Conservation (phyloP, 2,797 vertebrate species). For the Neosilurus mollespiculum region DNA sequence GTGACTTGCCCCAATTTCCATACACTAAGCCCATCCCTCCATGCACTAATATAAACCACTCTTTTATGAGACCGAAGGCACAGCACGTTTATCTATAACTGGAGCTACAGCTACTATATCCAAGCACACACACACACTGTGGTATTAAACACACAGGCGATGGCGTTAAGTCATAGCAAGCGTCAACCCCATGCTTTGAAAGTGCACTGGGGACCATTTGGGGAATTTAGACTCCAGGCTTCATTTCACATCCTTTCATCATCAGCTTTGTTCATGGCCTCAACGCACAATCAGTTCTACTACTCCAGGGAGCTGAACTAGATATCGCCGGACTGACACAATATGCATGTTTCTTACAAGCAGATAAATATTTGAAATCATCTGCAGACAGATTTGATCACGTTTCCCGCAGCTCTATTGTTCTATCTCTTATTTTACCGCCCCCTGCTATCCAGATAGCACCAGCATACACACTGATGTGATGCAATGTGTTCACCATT, state of each 20-base stretch:
- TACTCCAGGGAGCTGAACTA: slow-evolving; percentile 6
- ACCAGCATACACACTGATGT: neutral
- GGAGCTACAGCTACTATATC: slow-evolving; percentile 25
- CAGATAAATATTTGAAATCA: slow-evolving; percentile 18
- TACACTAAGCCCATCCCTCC: slow-evolving; percentile 17
- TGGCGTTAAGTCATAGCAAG: slow-evolving; percentile 20
- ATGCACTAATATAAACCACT: slow-evolving; percentile 21
- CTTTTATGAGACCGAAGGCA: slow-evolving; percentile 4
- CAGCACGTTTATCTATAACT: neutral
- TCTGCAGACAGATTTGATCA: neutral
- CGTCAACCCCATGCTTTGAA: slow-evolving; percentile 7
- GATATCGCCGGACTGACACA: neutral
- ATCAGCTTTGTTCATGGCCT: slow-evolving; percentile 28
- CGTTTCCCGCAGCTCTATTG: neutral
- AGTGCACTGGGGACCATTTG: slow-evolving; percentile 24
- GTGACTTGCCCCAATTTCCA: slow-evolving; percentile 35
- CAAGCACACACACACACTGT: slow-evolving; percentile 4
- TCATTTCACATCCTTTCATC: slow-evolving; percentile 36
- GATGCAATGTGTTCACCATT: neutral
- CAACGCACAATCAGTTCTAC: neutral
- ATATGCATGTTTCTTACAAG: neutral
- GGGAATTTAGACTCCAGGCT: slow-evolving; percentile 17
- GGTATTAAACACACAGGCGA: slow-evolving; percentile 15
- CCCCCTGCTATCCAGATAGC: neutral
- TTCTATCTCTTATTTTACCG: neutral